Evolutionary conservation across 2,113 vertebrate species (phyloP).

Genomic region (Piprites chloris): DNA sequence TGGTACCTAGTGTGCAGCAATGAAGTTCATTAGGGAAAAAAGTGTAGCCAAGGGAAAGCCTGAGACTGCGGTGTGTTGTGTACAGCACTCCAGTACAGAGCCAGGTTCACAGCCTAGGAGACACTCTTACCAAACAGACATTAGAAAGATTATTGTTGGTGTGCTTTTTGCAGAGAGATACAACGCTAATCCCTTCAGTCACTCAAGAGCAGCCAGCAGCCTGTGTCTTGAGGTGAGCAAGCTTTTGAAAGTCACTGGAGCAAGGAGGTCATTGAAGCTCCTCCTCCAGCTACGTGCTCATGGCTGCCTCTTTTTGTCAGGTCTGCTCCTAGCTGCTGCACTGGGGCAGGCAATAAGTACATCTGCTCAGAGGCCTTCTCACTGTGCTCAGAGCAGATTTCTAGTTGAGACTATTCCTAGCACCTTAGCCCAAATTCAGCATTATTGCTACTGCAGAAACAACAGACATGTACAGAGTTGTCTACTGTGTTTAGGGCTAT

Average conservation of each 20-base stretch:
- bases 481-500: not conserved
- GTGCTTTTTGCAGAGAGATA: not conserved
- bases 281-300: not conserved
- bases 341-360: not conserved
- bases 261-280: not conserved
- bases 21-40: not conserved
- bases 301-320: not conserved
- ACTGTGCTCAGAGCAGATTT: not conserved
- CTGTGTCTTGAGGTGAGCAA: not conserved
- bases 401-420: not conserved
- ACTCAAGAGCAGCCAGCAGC: not conserved
- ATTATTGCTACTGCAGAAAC: not conserved
- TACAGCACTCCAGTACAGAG: not conserved
- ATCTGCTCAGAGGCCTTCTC: not conserved
- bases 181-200: not conserved
- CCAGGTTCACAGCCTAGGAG: not conserved
- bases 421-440: not conserved
- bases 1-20: fast-evolving
- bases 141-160: not conserved
- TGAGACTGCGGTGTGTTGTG: not conserved
- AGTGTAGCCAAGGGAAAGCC: not conserved
- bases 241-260: not conserved
- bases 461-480: not conserved
- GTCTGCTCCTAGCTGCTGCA: not conserved
- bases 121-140: not conserved